Evolutionary conservation across 2,888 invertebrate genomes (phyloP), one percentile per base, ranked within the genome.

Genomic region (Microctonus hyperodae): DNA sequence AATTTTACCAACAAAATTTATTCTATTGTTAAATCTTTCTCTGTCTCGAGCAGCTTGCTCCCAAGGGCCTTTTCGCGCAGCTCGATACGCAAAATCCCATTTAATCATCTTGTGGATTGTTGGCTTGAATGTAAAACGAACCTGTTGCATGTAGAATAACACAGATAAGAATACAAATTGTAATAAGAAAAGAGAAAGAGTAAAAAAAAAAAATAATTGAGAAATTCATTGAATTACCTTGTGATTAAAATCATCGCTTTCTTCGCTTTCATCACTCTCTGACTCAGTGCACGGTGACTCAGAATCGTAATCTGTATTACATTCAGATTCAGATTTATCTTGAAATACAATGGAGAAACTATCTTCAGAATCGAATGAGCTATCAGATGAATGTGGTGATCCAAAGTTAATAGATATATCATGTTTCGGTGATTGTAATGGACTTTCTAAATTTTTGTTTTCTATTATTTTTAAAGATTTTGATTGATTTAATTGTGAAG

Each of bases 1-100:
- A 31, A 84, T 72, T 28, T 72, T 68, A 62, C 83, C 85, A 6
- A 80, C 77, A 7, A 79, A 76, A 10, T 71, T 69, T 37, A 88
- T 86, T 53, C 87, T 81, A 11, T 75, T 75, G 58, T 78, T 81
- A 75, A 89, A 89, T 50, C 88, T 81, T 9, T 78, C 84, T 53
- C 87, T 79, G 69, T 89, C 88, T 35, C 87, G 78, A 1, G 85
- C 87, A 73, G 83, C 83, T 76, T 85, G 80, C 75, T 88, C 88
- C 88, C 88, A 89, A 1, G 85, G 87, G 2, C 88, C 88, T 72
- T 81, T 85, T n/a, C 89, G 82, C 2, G 88, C 87, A 22, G 84
- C 84, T 59, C 86, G 84, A 70, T 88, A 87, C 0, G 88, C 88
- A 72, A 79, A 87, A 50, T 86, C 83, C 88, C 88, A 88, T 67